Base-by-base conservation (phyloP, 2,113 vertebrate species). In the Pterocles burchelli region DNA sequence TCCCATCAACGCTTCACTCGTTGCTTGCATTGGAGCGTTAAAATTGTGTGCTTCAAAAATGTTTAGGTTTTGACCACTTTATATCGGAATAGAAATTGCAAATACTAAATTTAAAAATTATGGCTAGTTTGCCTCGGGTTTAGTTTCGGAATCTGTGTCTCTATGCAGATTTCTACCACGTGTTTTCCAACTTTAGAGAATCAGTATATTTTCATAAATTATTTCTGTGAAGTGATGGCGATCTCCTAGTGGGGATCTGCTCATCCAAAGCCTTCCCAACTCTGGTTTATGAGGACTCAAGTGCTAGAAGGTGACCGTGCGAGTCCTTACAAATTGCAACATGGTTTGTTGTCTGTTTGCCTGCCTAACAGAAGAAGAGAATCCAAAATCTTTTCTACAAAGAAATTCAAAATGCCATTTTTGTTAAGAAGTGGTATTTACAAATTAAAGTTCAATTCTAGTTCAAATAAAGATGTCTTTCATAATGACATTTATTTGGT, bases 401-500 rank as follows among this genome's bases (percentile, higher is more conserved):
- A 96, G 84, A 85, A 51, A 88, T 86, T 17, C 52, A 48, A 89
- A 95, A 96, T 96, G 67, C 65, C 72, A 58, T 59, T 96, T 94
- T 85, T 76, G 71, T 78, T 95, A 96, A 86, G 87, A 96, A 94
- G 91, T 74, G 86, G 28, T 77, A 79, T 94, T 96, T 94, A 95
- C 82, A 94, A 77, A 95, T 96, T 93, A 89, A 34, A 92, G 79
- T 97, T 95, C 94, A 91, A 68, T 91, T 88, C 84, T 84, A 96
- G 78, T 97, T 97, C 97, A 96, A 89, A 92, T 96, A 72, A 94
- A 96, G 95, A 85, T 93, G 48, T 93, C 93, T 95, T 97, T 97
- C 87, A 95, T 90, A 87, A 51, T 96, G 94, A 95, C 90, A 86
- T 97, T 88, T 96, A 15, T 88, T 97, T 97, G 89, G 75, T 96